Base-by-base conservation (phyloP, 2,888 invertebrate genomes). In the Torymus tubicola region DNA sequence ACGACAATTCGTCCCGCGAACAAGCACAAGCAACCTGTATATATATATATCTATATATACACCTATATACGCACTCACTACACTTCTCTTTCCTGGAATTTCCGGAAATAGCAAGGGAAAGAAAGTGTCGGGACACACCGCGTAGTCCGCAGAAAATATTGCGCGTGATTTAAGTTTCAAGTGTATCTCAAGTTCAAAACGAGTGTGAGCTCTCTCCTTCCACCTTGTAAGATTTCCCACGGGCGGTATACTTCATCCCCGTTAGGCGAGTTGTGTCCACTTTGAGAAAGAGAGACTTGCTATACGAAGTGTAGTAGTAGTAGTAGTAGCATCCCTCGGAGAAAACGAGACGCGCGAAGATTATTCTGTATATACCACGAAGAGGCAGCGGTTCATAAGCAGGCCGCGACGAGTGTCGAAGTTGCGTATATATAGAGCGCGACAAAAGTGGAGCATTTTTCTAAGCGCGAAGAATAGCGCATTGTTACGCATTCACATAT, bases 221-320 rank as follows among this genome's bases (percentile, higher is more conserved):
- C 21, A 4, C 83, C 83, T 83, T 86, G 85, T 88, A 88, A 90
- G 89, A 90, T 90, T 90, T 90, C 90, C 90, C 90, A 80, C 58
- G 89, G 85, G 90, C 85, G 84, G 84, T 86, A 87, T 90, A 87
- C 83, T 84, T 90, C 89, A 89, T 88, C 69, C 70, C 24, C n/a
- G 64, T 65, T 53, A 31, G 78, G 21, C 21, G 72, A 64, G 42
- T 55, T 31, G 4, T 73, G 70, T 80, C 70, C 70, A 80, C 65
- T 75, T 53, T 18, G 18, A 16, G 12, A 63, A 65, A 8, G 52
- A 18, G 3, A 31, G 31, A 31, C 31, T 31, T 5, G 31, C 31
- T 31, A 5, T 4, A 5, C 5, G 2, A 21, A 2, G 21, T 21
- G 2, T 2, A 2, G 21, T 21, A 2, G 21, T 21, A 21, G 21